phyloP scores from a whole-genome alignment of 2,797 vertebrate species.

The Denticeps clupeoides region DNA sequence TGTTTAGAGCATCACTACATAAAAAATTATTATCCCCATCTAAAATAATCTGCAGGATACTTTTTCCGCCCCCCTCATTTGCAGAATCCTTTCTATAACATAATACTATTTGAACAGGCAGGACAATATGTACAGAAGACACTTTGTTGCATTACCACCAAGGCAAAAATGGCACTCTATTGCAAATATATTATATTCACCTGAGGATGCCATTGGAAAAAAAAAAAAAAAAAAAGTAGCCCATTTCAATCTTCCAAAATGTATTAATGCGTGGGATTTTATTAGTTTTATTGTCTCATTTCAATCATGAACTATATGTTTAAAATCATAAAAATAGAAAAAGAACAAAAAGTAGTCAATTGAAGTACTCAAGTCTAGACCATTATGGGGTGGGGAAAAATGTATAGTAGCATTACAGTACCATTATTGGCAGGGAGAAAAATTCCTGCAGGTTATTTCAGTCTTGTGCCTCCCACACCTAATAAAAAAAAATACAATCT shows the following conservation, averaged over 20 bases:
- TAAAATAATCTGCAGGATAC: slow-evolving; percentile 47
- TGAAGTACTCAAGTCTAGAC: slow-evolving; percentile 9
- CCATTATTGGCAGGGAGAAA: slow-evolving; percentile 7
- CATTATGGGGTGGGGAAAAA: slow-evolving; percentile 5
- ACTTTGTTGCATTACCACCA: slow-evolving; percentile 27
- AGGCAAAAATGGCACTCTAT: slow-evolving; percentile 26
- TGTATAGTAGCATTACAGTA: slow-evolving; percentile 2
- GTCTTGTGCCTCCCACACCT: slow-evolving; percentile 32
- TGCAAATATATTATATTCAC: slow-evolving; percentile 20
- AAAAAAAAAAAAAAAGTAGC: neutral
- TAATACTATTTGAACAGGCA: slow-evolving; percentile 54
- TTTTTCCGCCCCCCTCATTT: slow-evolving; percentile 19
- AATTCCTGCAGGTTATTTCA: slow-evolving; percentile 45
- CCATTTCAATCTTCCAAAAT: no score
- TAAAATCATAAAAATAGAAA: slow-evolving; percentile 5
- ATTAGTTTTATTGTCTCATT: no score
- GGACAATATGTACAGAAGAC: slow-evolving; percentile 63
- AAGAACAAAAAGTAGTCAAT: slow-evolving; percentile 13
- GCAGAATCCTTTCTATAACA: no score
- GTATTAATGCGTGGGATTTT: no score
- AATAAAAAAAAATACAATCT: slow-evolving; percentile 28
- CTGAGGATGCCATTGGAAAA: slow-evolving; percentile 20
- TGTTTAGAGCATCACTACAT: slow-evolving; percentile 47
- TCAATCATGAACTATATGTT: no score
- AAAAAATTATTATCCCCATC: slow-evolving; percentile 59